Base-by-base conservation (phyloP, 1,140 invertebrate species). In the Lethrus apterus region DNA sequence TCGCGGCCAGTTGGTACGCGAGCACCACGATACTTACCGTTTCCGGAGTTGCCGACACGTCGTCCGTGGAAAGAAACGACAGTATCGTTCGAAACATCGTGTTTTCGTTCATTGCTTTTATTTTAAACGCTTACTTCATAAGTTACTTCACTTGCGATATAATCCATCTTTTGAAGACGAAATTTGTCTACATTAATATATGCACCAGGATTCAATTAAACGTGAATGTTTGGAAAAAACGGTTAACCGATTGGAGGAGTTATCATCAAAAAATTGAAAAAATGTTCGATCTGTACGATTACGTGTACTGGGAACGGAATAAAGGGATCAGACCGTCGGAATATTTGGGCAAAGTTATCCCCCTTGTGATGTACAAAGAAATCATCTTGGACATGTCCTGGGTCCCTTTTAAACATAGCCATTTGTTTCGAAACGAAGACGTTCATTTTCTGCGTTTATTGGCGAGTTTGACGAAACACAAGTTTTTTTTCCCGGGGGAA, bases 351-450 rank as follows among this genome's bases (percentile, higher is more conserved):
- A 31, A 43, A 10, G 31, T 30, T 9, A 3, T 43, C 13, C 41
- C 41, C 9, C 10, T 14, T 17, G 14, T 29, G 4, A 14, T 43
- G 2, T 5, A 2, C 4, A 43, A 41, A 24, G 41, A 43, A 15
- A 40, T 51, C 2, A 35, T 10, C 14, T 26, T 51, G 14, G 49
- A 51, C 18, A 14, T 47, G 2, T 40, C 21, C 1, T 51, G 49
- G 49, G 19, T 45, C 14, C 14, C 34, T 3, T 38, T 51, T 9
- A 46, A 47, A 30, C 51, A 52, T 21, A 48, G 46, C 1, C 32
- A 21, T 24, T 34, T 53, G 1, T 53, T 53, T 21, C 11, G 23
- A 18, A 18, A 33, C 9, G 35, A 41, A 14, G 15, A 29, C 1
- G 20, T 30, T 2, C 13, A 36, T 5, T 50, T 50, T 11, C 23